Evolutionary conservation across 2,888 invertebrate species (phyloP), one percentile per base, ranked within the genome.

Genomic region (Ptychoptera albimana): DNA sequence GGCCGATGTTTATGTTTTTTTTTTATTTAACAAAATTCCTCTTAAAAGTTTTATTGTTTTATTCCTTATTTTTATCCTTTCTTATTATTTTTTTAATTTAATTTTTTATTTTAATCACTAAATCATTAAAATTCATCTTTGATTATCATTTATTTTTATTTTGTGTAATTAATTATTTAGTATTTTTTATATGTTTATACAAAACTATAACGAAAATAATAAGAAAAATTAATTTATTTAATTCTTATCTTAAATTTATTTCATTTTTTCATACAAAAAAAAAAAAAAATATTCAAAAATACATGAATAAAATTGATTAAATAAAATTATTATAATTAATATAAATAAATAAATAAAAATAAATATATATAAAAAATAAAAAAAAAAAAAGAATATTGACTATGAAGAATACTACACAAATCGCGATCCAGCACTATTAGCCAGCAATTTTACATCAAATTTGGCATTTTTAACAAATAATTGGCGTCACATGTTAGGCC

Each of bases 401-500:
- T 78, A 79, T 67, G 86, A 91, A 66, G 84, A 92, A 66, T 93
- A 92, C 79, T 97, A 96, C 79, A 85, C 89, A 68, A 89, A 91
- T 58, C 87, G 89, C 63, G 97, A 97, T 74, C 83, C 87, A 65
- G 88, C 87, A 61, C 79, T 96, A 67, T 79, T 94, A 68, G 83
- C 89, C 63, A 89, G 93, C 72, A 88, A 85, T 64, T 85, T 94
- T 68, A 86, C 82, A 63, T 85, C 86, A 59, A 91, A 93, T 72
- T 77, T 96, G 67, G 85, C 88, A 56, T 93, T 92, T 73, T 77
- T 96, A 66, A 87, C 92, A 67, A 87, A 86, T 75, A 89, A 83
- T 71, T 97, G 97, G 97, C 87, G 87, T 64, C 81, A 87, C 68
- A 88, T 92, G 81, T 80, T 94, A 66, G 97, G 97, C 61, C 77